phyloP scores from a whole-genome alignment of 2,797 vertebrate species.

The Anguilla megastoma region DNA sequence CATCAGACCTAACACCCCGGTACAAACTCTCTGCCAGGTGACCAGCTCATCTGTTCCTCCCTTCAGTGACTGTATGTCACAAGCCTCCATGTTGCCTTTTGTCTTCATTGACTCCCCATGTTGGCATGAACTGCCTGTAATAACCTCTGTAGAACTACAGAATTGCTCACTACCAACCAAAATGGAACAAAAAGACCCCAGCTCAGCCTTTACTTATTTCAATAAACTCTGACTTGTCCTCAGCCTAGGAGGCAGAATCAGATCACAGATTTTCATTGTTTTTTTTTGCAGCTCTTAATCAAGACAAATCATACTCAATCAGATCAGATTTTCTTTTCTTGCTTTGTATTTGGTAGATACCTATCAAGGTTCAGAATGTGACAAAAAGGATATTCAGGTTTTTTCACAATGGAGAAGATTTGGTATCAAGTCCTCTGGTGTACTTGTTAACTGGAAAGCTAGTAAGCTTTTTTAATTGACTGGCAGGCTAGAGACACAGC shows the following conservation, averaged over 20 bases:
- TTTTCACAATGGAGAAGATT: not conserved
- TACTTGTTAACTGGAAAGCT: no score
- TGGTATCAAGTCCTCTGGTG: not conserved
- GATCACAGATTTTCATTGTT: not conserved
- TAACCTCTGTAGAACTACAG: not conserved
- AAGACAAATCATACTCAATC: no score
- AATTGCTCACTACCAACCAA: not conserved
- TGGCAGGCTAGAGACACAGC: not conserved
- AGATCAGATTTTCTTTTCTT: not conserved
- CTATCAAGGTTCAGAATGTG: not conserved
- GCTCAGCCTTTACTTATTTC: no score
- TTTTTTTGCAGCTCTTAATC: no score
- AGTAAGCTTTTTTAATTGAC: not conserved
- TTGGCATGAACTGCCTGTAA: not conserved
- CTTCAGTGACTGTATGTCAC: not conserved
- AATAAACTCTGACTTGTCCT: not conserved
- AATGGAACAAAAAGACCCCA: not conserved
- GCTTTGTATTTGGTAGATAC: not conserved
- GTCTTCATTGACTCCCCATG: not conserved
- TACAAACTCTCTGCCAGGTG: not conserved
- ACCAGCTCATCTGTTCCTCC: not conserved
- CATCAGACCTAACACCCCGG: not conserved
- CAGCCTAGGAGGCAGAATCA: not conserved
- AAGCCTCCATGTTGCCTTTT: not conserved
- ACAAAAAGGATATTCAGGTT: not conserved